Base-by-base conservation (phyloP, 2,113 vertebrate genomes). In the Brienomyrus brachyistius region DNA sequence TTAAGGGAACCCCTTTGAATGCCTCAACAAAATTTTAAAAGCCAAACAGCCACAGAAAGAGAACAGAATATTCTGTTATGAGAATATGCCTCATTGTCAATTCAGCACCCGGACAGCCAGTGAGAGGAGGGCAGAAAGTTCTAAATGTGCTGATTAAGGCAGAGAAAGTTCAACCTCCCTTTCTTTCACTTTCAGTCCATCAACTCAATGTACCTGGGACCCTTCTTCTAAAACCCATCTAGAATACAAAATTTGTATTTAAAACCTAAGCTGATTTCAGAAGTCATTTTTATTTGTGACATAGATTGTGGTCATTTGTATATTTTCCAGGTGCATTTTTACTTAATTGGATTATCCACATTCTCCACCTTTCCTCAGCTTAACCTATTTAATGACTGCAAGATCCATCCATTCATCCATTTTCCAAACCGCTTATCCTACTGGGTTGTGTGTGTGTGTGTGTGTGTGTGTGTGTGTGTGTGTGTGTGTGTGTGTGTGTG, bases 21-120 rank as follows among this genome's bases (percentile, higher is more conserved):
- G 51, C n/a, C 50, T 88, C 47, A 43, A 84, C 90, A 92, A 91
- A 91, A 91, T 87, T 86, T 89, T 90, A 87, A 89, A 88, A 91
- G 90, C 35, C 35, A 40, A 90, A 90, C 23, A 91, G 91, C 92
- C n/a, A 23, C 43, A 88, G 52, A 66, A 80, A 88, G 23, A 70
- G 59, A 70, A 59, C 15, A n/a, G 43, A 45, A 59, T 48, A 1
- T 66, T 0, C 31, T 45, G 43, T 48, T 89, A 48, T 43, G 45
- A 51, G 31, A 80, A 31, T 40, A 50, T 48, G 74, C 15, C 27
- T 50, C n/a, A 51, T 74, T 77, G 88, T 31, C 8, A 27, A 80
- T 54, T 89, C 50, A 83, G 35, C 50, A 51, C 51, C 70, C 54
- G 51, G 88, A 74, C 82, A 51, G 88, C 35, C 50, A 52, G 74